Evolutionary conservation across 2,797 vertebrate species (phyloP).

Genomic region (Mormyrops boulengeri): DNA sequence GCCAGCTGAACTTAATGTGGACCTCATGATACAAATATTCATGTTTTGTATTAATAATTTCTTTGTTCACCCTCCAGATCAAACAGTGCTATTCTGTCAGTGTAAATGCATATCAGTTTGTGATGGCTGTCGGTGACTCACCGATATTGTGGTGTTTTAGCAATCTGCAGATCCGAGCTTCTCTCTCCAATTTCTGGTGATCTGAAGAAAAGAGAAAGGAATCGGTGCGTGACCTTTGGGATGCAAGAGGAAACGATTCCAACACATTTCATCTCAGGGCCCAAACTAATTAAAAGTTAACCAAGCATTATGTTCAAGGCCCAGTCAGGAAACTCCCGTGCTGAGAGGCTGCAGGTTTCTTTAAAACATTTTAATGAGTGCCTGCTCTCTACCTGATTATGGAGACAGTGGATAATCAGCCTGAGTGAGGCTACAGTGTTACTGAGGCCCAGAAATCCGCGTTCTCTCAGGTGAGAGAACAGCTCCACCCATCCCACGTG

Average conservation of each 20-base stretch:
- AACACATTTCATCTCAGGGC: background rate
- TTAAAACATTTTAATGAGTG: background rate
- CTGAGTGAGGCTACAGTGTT: background rate
- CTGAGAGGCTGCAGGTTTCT: background rate
- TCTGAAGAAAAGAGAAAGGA: constrained; percentile 58
- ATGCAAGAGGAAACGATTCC: background rate
- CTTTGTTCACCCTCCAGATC: background rate
- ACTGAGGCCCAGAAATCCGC: background rate
- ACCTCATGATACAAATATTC: background rate
- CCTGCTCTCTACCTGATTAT: background rate
- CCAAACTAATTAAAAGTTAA: background rate
- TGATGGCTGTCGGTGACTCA: constrained; percentile 50
- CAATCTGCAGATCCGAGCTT: constrained; percentile 91
- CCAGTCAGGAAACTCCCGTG: background rate
- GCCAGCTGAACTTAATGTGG: background rate
- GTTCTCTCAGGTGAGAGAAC: background rate
- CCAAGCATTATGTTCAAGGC: background rate
- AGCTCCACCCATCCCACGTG: background rate
- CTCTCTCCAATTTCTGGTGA: constrained; percentile 95
- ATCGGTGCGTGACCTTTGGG: background rate
- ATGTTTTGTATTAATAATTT: background rate
- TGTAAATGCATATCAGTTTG: background rate
- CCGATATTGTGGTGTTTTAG: constrained; percentile 94
- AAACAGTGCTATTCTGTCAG: background rate
- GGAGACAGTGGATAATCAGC: background rate